phyloP scores from a whole-genome alignment of 2,797 vertebrate genomes.

The Tarsius wallacei region DNA sequence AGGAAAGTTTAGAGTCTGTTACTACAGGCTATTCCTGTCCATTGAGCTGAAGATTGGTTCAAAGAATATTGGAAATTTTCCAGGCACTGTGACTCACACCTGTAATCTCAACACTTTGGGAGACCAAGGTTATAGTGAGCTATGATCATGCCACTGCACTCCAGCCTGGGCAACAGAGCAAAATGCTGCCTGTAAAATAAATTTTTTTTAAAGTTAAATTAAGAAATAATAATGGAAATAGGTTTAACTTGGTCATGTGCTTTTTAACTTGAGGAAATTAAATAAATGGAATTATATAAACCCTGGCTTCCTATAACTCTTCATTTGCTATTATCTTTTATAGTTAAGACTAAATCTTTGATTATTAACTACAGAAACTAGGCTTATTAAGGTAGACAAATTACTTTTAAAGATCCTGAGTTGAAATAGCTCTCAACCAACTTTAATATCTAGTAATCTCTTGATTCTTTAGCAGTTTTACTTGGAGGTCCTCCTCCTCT shows the following conservation, averaged over 20 bases:
- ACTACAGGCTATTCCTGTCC: background rate
- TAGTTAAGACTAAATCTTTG: constrained; percentile 42
- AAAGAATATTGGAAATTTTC: background rate
- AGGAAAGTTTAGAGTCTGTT: background rate
- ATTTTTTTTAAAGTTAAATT: too few species aligned
- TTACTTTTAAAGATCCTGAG: background rate
- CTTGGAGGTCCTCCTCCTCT: background rate
- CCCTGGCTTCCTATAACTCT: background rate
- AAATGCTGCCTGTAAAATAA: too few species aligned
- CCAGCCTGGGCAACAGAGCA: too few species aligned
- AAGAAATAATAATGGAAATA: background rate
- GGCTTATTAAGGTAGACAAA: background rate
- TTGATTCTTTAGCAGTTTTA: constrained; percentile 25
- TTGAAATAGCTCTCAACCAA: constrained; percentile 26
- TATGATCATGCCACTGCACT: too few species aligned
- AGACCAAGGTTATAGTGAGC: too few species aligned
- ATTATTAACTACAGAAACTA: background rate
- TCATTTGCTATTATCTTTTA: constrained; percentile 9
- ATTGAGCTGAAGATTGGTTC: background rate
- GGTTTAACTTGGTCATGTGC: background rate
- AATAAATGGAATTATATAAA: constrained; percentile 26
- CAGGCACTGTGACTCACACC: too few species aligned
- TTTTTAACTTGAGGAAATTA: constrained; percentile 6
- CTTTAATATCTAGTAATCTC: constrained; percentile 2
- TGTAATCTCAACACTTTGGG: too few species aligned